Conservation (phyloP, 2,888 invertebrate species). For the Eristalis pertinax region DNA sequence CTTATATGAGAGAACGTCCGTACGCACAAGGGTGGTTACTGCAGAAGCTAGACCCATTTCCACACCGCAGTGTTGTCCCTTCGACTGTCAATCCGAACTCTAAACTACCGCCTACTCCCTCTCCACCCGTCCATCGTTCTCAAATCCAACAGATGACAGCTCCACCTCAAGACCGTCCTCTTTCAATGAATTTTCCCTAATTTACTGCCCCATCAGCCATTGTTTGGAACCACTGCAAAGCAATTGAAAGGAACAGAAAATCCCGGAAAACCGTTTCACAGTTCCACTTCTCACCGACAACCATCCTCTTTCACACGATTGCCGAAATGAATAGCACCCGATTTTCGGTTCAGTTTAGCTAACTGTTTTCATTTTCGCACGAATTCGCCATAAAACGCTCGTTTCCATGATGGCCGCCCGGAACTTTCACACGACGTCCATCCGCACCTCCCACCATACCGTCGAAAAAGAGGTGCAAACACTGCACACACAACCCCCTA, state of each 20-base stretch:
- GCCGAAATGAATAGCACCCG: conserved; percentile 15
- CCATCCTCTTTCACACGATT: conserved; percentile 34
- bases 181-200: conserved; percentile 22
- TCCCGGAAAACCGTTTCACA: background rate
- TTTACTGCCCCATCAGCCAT: background rate
- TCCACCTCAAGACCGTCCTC: background rate
- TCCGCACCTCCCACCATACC: background rate
- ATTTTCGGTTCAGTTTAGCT: conserved; percentile 14
- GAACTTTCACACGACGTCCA: conserved; percentile 14
- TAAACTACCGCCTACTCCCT: too few species aligned
- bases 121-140: background rate
- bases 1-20: too few species aligned
- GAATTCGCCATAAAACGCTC: conserved; percentile 23
- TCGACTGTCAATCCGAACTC: too few species aligned
- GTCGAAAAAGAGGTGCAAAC: background rate
- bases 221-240: too few species aligned
- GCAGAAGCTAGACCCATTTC: too few species aligned
- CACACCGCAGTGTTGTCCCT: too few species aligned
- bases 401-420: conserved; percentile 4
- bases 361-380: conserved; percentile 33
- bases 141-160: too few species aligned
- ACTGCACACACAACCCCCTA: too few species aligned
- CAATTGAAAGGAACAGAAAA: background rate
- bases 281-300: background rate
- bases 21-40: too few species aligned